These are phyloP conservation scores for Pungitius pungitius DNA, from an alignment of 2,113 vertebrate species.

Conservation along the genomic window DNA sequence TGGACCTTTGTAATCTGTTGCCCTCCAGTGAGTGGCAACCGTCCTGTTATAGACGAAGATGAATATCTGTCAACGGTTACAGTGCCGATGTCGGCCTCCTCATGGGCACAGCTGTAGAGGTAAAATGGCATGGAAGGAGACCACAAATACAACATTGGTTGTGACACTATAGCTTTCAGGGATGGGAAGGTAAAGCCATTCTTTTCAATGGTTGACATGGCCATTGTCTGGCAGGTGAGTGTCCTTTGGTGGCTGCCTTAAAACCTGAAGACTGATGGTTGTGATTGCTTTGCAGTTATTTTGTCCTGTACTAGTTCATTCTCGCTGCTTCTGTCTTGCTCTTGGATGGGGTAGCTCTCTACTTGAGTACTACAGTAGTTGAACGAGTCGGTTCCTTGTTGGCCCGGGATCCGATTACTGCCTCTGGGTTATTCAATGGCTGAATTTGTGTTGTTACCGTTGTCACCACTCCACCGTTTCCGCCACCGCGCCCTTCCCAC, in stretches of 20 bases:
- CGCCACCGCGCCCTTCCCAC: background rate
- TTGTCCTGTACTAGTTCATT: too few species aligned
- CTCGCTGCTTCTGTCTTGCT: too few species aligned
- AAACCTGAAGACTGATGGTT: too few species aligned
- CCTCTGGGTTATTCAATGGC: too few species aligned
- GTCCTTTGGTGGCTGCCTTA: too few species aligned
- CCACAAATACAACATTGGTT: background rate
- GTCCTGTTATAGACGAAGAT: background rate
- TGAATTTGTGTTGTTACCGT: too few species aligned
- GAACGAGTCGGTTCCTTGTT: too few species aligned
- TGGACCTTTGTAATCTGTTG: background rate
- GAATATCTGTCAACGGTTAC: background rate
- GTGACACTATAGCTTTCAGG: background rate
- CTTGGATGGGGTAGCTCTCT: too few species aligned
- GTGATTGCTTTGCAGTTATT: too few species aligned
- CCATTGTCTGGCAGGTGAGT: background rate
- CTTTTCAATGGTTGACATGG: background rate
- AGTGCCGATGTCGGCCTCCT: background rate
- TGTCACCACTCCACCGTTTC: background rate
- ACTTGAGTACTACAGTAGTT: too few species aligned
- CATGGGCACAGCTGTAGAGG: background rate
- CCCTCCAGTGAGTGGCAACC: background rate
- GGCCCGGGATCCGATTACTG: too few species aligned
- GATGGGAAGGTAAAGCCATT: background rate
- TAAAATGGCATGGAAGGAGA: background rate